phyloP scores from a whole-genome alignment of 2,888 invertebrate species.

The Nesidiocoris tenuis region DNA sequence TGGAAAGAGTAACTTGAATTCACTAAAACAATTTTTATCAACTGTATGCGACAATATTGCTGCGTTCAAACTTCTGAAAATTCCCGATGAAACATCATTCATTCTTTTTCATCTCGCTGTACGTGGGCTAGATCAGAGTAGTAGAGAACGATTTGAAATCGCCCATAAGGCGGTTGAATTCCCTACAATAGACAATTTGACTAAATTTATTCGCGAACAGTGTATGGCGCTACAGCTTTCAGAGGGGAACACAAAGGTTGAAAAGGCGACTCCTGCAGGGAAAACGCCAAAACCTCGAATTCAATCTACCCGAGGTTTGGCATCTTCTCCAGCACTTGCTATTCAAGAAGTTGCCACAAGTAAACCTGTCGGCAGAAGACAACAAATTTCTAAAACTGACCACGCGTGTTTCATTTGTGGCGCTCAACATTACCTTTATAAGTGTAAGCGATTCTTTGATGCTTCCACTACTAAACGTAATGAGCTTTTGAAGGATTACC shows the following conservation, averaged over 20 bases:
- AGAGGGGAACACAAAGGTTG: not conserved
- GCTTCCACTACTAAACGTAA: not conserved
- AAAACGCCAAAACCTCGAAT: not conserved
- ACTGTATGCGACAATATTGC: not conserved
- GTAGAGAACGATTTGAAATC: slow-evolving; percentile 3
- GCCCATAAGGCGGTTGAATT: not conserved
- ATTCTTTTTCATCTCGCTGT: not conserved
- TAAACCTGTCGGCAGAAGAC: not conserved
- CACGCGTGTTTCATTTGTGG: not conserved
- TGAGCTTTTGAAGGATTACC: not conserved
- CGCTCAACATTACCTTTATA: not conserved
- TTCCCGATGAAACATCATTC: not conserved
- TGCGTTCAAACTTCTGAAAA: not conserved
- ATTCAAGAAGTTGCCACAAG: not conserved
- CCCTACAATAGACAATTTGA: not conserved
- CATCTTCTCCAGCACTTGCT: not conserved
- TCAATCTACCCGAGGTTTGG: not conserved
- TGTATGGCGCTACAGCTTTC: not conserved
- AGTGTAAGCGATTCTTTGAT: not conserved
- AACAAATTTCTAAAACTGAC: not conserved
- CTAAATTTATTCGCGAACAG: not conserved
- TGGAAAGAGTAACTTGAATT: not conserved
- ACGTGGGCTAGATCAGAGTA: not conserved
- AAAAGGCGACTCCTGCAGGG: not conserved
- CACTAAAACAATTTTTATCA: not conserved